Percentiles rank a stretch among this genome's conserved stretches.
Evolutionary conservation across 1,140 invertebrate species (phyloP).

Genomic region (Vollenhovia emeryi): DNA sequence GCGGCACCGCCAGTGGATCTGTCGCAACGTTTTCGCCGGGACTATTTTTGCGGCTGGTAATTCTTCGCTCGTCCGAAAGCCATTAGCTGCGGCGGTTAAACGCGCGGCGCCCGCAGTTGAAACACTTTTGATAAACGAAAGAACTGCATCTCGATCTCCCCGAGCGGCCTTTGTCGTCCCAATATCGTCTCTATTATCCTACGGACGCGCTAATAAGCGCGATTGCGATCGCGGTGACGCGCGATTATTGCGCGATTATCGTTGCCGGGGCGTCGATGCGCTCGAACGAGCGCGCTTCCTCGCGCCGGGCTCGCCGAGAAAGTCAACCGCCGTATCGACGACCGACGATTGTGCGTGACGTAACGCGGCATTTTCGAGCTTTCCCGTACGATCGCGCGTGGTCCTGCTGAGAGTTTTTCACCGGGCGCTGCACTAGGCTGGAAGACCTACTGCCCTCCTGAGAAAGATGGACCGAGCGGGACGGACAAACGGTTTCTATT

Average conservation of each 20-base stretch:
- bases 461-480: too few species aligned
- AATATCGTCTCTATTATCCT: too few species aligned
- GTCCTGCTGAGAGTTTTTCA: conserved; percentile 10
- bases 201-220: background rate
- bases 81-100: background rate
- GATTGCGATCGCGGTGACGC: background rate
- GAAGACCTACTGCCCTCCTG: too few species aligned
- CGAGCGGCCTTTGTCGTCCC: background rate
- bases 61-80: background rate
- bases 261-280: background rate
- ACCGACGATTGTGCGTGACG: conserved; percentile 19
- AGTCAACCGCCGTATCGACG: conserved; percentile 8
- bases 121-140: background rate
- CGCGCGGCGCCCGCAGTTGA: background rate
- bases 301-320: conserved; percentile 13
- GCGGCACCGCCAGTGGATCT: background rate
- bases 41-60: background rate
- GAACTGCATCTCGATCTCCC: background rate
- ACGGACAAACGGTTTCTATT: too few species aligned
- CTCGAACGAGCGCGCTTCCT: conserved; percentile 21
- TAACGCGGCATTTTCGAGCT: conserved; percentile 49
- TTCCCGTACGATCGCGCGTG: conserved; percentile 28
- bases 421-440: too few species aligned
- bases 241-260: conserved; percentile 5
- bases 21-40: background rate